These are phyloP conservation scores for Syrista parreyssii DNA, from an alignment of 2,888 invertebrate species.

Conservation along the genomic window DNA sequence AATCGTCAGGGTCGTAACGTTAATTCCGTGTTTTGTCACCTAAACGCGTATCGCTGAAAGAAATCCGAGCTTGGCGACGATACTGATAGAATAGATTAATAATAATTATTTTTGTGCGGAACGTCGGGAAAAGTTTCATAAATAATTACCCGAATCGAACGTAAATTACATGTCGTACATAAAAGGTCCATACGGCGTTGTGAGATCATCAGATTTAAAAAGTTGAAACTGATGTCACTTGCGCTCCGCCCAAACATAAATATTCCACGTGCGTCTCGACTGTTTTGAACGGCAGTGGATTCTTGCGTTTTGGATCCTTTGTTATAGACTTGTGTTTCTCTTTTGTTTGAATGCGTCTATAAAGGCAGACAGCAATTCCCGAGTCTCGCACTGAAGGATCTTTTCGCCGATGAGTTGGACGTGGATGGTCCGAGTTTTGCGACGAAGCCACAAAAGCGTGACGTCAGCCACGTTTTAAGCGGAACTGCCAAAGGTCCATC, in stretches of 20 bases:
- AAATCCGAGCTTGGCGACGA: not conserved
- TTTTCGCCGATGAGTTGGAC: conserved; percentile 21
- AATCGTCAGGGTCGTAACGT: not conserved
- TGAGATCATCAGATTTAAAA: not conserved
- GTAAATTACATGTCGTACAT: not conserved
- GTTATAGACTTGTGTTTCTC: not conserved
- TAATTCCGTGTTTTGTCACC: not conserved
- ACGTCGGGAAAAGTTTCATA: not conserved
- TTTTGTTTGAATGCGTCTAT: not conserved
- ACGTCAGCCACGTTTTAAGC: conserved; percentile 22
- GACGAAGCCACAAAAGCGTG: conserved; percentile 33
- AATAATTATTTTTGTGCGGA: not conserved
- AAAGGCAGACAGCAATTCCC: conserved; percentile 27
- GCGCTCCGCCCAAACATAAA: not conserved
- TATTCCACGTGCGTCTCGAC: not conserved
- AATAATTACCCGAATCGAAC: not conserved
- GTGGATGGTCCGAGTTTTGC: not conserved
- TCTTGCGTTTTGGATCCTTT: not conserved
- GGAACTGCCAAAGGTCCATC: conserved; percentile 23
- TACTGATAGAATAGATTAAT: not conserved
- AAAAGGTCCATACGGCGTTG: not conserved
- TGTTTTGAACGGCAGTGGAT: not conserved
- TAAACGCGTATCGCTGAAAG: not conserved
- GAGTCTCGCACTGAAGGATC: conserved; percentile 24
- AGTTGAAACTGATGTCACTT: not conserved